phyloP scores from a whole-genome alignment of 2,888 invertebrate genomes.

The Serrognathus titanus region DNA sequence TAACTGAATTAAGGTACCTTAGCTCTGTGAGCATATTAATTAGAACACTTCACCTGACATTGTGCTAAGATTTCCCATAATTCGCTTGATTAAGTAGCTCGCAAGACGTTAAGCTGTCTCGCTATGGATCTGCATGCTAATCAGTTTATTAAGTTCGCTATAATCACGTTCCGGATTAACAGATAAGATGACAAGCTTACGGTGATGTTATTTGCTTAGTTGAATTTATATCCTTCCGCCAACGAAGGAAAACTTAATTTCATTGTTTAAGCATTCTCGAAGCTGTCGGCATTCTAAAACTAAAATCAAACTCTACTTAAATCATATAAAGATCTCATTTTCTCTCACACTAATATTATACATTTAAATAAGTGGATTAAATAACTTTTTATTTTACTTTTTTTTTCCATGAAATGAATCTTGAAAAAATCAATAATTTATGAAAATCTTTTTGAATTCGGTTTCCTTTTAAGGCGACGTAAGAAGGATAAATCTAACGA shows the following conservation, averaged over 20 bases:
- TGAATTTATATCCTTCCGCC: conserved; percentile 14
- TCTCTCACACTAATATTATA: too few species aligned
- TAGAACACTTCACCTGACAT: conserved; percentile 41
- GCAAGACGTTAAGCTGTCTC: conserved; percentile 37
- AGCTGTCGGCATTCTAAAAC: too few species aligned
- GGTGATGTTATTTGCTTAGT: conserved; percentile 14
- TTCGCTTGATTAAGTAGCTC: conserved; percentile 44
- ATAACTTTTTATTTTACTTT: too few species aligned
- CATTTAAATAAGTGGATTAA: too few species aligned
- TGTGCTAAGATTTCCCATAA: conserved; percentile 45
- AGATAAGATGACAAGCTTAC: conserved; percentile 31
- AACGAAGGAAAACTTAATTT: background rate
- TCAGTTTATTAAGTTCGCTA: conserved; percentile 43
- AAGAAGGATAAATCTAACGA: too few species aligned
- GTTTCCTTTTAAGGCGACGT: too few species aligned
- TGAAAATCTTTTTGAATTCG: too few species aligned
- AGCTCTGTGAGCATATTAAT: conserved; percentile 43
- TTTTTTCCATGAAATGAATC: too few species aligned
- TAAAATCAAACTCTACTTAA: too few species aligned
- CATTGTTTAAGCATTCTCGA: too few species aligned
- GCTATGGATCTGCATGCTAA: conserved; percentile 40
- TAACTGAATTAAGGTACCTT: conserved; percentile 43
- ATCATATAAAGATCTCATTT: too few species aligned
- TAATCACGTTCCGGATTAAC: conserved; percentile 37
- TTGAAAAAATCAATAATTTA: too few species aligned